Evolutionary conservation across 30 jellyfish, hydroid and myxozoan species (phyloP).

Genomic region (Catostylus mosaicus): DNA sequence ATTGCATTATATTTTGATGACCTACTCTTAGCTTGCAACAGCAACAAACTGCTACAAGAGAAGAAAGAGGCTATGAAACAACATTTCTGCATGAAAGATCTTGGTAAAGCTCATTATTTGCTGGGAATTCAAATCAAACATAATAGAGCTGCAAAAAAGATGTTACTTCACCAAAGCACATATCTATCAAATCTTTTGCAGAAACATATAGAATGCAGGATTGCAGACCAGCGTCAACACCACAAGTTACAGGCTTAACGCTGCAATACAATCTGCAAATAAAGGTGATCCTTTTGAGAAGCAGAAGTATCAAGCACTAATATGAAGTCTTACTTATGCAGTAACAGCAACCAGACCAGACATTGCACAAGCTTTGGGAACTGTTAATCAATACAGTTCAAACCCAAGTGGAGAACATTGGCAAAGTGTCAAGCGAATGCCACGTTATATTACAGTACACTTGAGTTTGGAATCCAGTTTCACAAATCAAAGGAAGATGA

Average conservation of each 20-base stretch:
- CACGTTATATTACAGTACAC: neutral
- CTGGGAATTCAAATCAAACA: conserved; percentile 46
- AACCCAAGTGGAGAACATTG: too few species aligned
- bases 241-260: conserved; percentile 40
- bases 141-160: conserved; percentile 30
- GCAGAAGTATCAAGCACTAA: conserved; percentile 46
- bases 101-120: conserved; percentile 36
- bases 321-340: conserved; percentile 46
- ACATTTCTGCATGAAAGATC: conserved; percentile 39
- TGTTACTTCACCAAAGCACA: conserved; percentile 27
- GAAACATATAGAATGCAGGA: conserved; percentile 35
- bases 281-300: conserved; percentile 35
- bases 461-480: conserved; percentile 12
- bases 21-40: conserved; percentile 47
- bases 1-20: conserved; percentile 35
- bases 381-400: neutral
- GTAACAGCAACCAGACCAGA: conserved; percentile 46
- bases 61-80: conserved; percentile 34
- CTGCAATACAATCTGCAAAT: conserved; percentile 2
- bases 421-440: neutral
- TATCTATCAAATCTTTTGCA: conserved; percentile 24
- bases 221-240: conserved; percentile 45
- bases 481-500: neutral
- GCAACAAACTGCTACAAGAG: neutral
- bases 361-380: conserved; percentile 22